Evolutionary conservation across 53 echinoderm and acorn worm species (phyloP).

Genomic region (Astropecten irregularis): DNA sequence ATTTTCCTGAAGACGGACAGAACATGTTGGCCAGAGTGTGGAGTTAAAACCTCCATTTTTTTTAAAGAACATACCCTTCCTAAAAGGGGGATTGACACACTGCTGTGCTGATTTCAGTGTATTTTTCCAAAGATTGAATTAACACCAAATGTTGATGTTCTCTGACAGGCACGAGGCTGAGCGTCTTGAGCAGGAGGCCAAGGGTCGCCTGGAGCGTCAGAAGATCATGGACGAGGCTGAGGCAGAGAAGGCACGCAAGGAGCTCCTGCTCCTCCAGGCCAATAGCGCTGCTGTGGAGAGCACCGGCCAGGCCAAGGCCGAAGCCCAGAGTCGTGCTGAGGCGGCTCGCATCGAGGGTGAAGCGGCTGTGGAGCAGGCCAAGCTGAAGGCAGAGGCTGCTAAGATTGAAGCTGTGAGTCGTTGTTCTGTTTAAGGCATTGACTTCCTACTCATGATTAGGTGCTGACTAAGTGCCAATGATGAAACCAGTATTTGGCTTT

Average conservation of each 20-base stretch:
- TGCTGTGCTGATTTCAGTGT: no score
- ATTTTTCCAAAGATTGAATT: no score
- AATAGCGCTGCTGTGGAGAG: conserved; percentile 99
- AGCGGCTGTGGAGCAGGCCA: conserved; percentile 95
- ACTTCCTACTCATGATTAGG: not conserved
- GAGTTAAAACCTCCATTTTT: no score
- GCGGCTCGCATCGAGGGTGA: conserved; percentile 96
- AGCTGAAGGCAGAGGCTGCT: conserved; percentile 95
- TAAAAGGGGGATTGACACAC: no score
- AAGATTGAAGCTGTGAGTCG: conserved; percentile 78
- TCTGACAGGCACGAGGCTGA: conserved; percentile 99
- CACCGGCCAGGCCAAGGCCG: conserved; percentile 99
- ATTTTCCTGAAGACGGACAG: no score
- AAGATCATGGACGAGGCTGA: conserved; percentile 98
- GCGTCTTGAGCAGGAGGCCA: conserved; percentile 94
- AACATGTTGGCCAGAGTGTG: no score
- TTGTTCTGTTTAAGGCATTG: not conserved
- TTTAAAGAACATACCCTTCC: no score
- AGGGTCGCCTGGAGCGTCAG: conserved; percentile 96
- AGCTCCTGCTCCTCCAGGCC: conserved; percentile 91
- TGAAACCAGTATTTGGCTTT: no score
- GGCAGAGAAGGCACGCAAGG: conserved; percentile 97
- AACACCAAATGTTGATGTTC: no score
- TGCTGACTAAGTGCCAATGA: not conserved
- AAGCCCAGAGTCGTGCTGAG: conserved; percentile 95